Base-by-base conservation (phyloP, 2,113 vertebrate genomes). In the Tauraco erythrolophus region DNA sequence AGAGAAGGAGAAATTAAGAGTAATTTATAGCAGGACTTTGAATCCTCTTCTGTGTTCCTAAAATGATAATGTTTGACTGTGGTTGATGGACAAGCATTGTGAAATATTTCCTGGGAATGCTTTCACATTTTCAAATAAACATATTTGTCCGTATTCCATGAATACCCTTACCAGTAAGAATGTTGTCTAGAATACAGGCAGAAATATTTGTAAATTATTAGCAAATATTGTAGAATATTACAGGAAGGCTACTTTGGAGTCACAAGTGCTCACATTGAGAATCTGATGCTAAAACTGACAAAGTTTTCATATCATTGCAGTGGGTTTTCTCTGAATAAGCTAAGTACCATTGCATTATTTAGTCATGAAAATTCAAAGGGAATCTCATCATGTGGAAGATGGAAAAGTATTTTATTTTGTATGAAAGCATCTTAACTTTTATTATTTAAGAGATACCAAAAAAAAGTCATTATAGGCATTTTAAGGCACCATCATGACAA, bases 121-220 rank as follows among this genome's bases (percentile, higher is more conserved):
- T 35, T 92, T 69, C 54, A 25, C 7, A 14, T 30, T 82, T 88
- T 76, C 12, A 57, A 48, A 22, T 45, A 62, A 61, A n/a, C 1
- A 1, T 51, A 30, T 51, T 82, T 57, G 13, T 64, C 19, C 1
- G 0, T 43, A 31, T 7, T 60, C 14, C 33, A 33, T 7, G 8
- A 35, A 81, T 54, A 68, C 9, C 17, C 21, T 74, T 22, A 46
- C 17, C 8, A 41, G 27, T 37, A 56, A 62, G 30, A 62, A 35
- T 10, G 18, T 48, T 81, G 22, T n/a, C 22, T 50, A 33, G 11
- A 50, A 87, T 62, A 27, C 9, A 35, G 46, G 14, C 28, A 72
- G 30, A 72, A 58, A 60, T 60, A 56, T 31, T 66, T 54, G 14
- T 24, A 65, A 72, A 72, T 51, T 53, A 43, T 46, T 65, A 53